phyloP scores from a whole-genome alignment of 2,888 invertebrate genomes.

The Keiferia lycopersicella region DNA sequence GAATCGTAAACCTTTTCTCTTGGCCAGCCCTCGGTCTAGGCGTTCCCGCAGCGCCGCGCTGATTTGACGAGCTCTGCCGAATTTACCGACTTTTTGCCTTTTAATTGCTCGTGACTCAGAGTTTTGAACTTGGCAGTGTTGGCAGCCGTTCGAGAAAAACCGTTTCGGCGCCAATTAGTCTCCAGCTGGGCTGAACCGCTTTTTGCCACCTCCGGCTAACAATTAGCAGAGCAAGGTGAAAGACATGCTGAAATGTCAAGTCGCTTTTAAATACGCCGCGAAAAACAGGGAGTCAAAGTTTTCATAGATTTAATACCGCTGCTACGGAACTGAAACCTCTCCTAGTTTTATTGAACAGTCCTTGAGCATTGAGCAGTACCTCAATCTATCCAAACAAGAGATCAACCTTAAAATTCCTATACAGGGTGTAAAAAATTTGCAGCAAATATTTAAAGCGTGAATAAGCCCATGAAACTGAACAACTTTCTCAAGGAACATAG shows the following conservation, averaged over 20 bases:
- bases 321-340: too few relatives aligned
- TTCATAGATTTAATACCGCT: not conserved
- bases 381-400: too few relatives aligned
- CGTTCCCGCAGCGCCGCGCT: constrained; percentile 29
- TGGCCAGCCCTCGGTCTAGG: too few relatives aligned
- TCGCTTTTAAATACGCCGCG: not conserved
- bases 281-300: not conserved
- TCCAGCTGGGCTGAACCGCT: not conserved
- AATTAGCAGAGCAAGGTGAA: constrained; percentile 5
- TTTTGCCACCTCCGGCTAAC: constrained; percentile 3
- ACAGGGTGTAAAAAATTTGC: too few relatives aligned
- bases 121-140: constrained; percentile 16
- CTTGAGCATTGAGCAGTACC: too few relatives aligned
- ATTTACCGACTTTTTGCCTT: constrained; percentile 27
- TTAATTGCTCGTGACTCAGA: constrained; percentile 28
- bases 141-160: constrained; percentile 15
- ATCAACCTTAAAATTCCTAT: too few relatives aligned
- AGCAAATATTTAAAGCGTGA: too few relatives aligned
- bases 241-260: not conserved
- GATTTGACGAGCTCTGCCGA: constrained; percentile 39
- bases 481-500: too few relatives aligned
- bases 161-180: constrained; percentile 20
- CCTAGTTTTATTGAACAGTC: too few relatives aligned
- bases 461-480: too few relatives aligned
- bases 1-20: too few relatives aligned